Evolutionary conservation across 2,113 vertebrate genomes (phyloP).

Genomic region (Maylandia zebra): DNA sequence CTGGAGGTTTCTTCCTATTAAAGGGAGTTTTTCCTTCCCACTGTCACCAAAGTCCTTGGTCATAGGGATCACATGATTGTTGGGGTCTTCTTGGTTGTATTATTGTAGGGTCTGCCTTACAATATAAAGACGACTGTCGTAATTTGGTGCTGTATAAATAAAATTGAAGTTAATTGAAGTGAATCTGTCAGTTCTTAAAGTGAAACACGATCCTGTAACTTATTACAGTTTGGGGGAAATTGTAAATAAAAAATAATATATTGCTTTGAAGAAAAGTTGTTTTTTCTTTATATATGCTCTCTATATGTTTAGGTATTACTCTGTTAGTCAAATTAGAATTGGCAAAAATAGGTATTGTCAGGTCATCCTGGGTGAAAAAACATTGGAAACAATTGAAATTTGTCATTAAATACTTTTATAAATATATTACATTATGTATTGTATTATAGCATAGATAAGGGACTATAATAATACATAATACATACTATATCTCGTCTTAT

Average conservation of each 20-base stretch:
- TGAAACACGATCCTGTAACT: not conserved
- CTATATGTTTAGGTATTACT: not conserved
- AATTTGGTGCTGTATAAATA: not conserved
- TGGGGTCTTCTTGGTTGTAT: not conserved
- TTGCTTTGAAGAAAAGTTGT: not conserved
- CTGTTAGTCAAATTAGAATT: not conserved
- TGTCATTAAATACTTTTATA: not conserved
- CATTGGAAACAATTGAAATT: not conserved
- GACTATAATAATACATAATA: not conserved
- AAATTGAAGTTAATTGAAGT: not conserved
- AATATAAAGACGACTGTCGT: not conserved
- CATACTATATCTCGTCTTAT: not conserved
- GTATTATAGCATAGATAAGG: not conserved
- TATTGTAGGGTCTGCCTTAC: not conserved
- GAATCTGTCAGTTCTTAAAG: not conserved
- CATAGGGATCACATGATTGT: not conserved
- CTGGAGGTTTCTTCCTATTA: not conserved
- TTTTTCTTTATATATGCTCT: not conserved
- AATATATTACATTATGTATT: not conserved
- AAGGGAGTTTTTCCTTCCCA: not conserved
- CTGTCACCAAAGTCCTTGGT: not conserved
- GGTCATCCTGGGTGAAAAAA: not conserved
- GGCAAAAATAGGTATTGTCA: not conserved
- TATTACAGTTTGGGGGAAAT: not conserved
- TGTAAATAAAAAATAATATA: not conserved